Conservation (phyloP, 2,797 vertebrate genomes). For the Lepus oiostolus region DNA sequence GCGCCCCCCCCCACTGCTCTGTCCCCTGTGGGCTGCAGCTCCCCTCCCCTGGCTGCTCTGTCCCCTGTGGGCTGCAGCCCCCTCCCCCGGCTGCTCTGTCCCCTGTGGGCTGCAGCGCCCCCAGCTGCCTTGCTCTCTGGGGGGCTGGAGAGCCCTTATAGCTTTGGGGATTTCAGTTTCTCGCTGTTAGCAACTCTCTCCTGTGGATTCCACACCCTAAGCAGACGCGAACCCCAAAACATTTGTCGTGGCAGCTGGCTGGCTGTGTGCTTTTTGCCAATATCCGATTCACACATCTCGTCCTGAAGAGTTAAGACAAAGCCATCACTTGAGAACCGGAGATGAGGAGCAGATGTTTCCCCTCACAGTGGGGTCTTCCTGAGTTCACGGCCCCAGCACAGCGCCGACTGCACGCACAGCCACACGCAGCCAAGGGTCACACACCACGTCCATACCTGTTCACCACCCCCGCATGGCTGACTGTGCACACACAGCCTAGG, state of each 20-base stretch:
- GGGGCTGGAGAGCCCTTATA: rapidly evolving
- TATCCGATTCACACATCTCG: neutral
- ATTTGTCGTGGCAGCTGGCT: neutral
- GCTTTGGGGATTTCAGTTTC: neutral
- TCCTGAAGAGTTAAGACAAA: neutral
- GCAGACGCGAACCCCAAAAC: rapidly evolving
- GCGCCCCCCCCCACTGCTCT: too few relatives aligned
- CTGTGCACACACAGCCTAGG: neutral
- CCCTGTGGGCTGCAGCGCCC: neutral
- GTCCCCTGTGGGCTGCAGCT: too few relatives aligned
- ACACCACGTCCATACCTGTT: too few relatives aligned
- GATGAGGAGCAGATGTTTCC: neutral
- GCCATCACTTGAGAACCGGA: neutral
- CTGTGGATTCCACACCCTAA: rapidly evolving
- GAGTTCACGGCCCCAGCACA: too few relatives aligned
- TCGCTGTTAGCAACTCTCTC: neutral
- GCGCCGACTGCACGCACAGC: neutral
- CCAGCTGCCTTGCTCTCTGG: neutral
- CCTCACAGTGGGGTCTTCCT: neutral
- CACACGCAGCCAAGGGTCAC: too few relatives aligned
- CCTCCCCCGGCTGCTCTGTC: too few relatives aligned
- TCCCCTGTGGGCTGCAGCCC: too few relatives aligned
- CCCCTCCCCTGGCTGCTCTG: too few relatives aligned
- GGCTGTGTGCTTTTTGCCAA: neutral
- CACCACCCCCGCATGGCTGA: neutral